Evolutionary conservation across 2,113 vertebrate species (phyloP).

Genomic region (Falco punctatus): DNA sequence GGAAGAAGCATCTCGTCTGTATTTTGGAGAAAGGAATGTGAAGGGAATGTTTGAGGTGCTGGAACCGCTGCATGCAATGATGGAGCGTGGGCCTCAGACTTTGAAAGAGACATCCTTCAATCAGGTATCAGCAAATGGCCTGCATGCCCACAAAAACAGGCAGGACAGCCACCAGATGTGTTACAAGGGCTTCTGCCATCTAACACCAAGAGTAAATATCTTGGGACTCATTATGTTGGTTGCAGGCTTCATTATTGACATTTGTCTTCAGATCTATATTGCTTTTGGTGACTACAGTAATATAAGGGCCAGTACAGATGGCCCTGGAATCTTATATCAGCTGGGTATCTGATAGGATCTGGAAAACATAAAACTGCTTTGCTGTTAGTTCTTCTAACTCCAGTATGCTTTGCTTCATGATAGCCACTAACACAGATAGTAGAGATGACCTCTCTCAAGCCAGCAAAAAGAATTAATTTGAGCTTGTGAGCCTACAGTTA

Average conservation of each 20-base stretch:
- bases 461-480: not conserved
- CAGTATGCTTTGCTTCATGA: not conserved
- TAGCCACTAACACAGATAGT: not conserved
- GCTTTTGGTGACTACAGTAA: not conserved
- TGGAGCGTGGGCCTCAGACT: conserved; percentile 97
- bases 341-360: not conserved
- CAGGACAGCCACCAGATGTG: not conserved
- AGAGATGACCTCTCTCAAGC: not conserved
- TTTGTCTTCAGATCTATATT: not conserved
- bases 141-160: not conserved
- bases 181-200: not conserved
- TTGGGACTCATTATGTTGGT: not conserved
- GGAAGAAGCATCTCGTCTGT: conserved; percentile 95
- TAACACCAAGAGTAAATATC: not conserved
- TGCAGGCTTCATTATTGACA: not conserved
- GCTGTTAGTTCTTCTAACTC: not conserved
- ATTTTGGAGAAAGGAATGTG: conserved; percentile 97
- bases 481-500: not conserved
- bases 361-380: not conserved
- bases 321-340: not conserved
- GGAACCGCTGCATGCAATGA: conserved; percentile 97
- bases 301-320: not conserved
- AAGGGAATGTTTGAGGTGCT: conserved; percentile 99
- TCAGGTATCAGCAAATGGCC: conserved; percentile 79
- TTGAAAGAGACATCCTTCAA: conserved; percentile 99